A percentile compares a stretch with the other conserved stretches of the same genome.
phyloP scores from a whole-genome alignment of 1,140 invertebrate genomes.

The Sminthurides bifidus region DNA sequence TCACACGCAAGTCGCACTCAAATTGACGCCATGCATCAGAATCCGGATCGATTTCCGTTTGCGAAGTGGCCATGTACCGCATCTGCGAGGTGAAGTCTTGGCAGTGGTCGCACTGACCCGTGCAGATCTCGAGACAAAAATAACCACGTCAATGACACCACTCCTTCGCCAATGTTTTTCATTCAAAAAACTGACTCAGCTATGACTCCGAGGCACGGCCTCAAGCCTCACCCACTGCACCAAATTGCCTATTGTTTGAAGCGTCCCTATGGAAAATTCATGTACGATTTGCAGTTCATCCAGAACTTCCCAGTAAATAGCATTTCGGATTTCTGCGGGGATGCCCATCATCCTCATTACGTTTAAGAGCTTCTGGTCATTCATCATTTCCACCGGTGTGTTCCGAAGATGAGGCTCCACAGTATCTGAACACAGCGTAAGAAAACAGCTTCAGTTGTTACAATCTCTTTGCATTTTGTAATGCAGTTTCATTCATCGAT shows the following conservation, averaged over 20 bases:
- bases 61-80: neutral
- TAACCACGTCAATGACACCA: neutral
- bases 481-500: neutral
- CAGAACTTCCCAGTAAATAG: conserved; percentile 3
- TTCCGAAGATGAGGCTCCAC: neutral
- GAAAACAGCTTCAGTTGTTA: too few species aligned
- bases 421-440: too few species aligned
- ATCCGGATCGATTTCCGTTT: conserved; percentile 6
- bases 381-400: neutral
- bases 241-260: neutral
- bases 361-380: neutral
- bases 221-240: conserved; percentile 1
- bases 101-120: neutral
- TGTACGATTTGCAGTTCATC: neutral
- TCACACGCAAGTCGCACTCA: neutral
- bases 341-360: neutral
- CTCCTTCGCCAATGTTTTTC: neutral
- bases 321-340: neutral
- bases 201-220: neutral
- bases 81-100: neutral
- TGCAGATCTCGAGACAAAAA: neutral
- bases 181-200: neutral
- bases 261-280: neutral
- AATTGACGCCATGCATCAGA: neutral
- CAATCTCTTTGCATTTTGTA: neutral